Conservation (phyloP, 2,888 invertebrate species). For the Hypena proboscidalis region DNA sequence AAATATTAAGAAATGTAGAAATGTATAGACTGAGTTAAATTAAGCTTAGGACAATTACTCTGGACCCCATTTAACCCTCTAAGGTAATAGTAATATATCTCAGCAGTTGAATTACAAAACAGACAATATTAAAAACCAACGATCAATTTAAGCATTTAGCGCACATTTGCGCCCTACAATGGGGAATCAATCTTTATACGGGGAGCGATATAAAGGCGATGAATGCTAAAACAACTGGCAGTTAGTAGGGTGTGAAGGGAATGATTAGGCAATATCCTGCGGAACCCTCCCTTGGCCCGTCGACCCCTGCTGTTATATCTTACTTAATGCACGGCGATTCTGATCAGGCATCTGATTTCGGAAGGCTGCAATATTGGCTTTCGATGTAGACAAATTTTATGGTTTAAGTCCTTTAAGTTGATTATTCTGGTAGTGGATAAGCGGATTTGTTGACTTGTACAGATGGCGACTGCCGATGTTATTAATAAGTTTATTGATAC, state of each 20-base stretch:
- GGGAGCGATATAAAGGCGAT: conserved; percentile 68
- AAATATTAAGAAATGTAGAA: too few species aligned
- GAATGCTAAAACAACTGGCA: conserved; percentile 83
- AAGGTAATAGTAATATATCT: neutral
- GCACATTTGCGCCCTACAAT: conserved; percentile 63
- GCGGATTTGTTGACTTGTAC: conserved; percentile 4
- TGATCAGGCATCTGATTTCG: conserved; percentile 76
- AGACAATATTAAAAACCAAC: conserved; percentile 40
- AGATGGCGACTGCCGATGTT: neutral
- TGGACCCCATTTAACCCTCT: conserved; percentile 3
- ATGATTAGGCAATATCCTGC: conserved; percentile 84
- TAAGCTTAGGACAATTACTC: too few species aligned
- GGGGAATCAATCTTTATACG: conserved; percentile 68
- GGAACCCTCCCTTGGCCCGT: conserved; percentile 67
- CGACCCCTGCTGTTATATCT: conserved; percentile 75
- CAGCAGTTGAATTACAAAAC: conserved; percentile 1
- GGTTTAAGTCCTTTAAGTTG: conserved; percentile 32
- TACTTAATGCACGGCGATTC: conserved; percentile 73
- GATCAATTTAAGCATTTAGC: conserved; percentile 53
- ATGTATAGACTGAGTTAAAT: too few species aligned
- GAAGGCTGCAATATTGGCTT: conserved; percentile 63
- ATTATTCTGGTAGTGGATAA: conserved; percentile 8
- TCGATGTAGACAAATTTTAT: conserved; percentile 50
- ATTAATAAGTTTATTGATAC: neutral
- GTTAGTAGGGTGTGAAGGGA: conserved; percentile 81